A percentile compares a stretch with the other conserved stretches of the same genome.
Conservation (phyloP, 1,140 invertebrate species). For the Micrasema longulum region DNA sequence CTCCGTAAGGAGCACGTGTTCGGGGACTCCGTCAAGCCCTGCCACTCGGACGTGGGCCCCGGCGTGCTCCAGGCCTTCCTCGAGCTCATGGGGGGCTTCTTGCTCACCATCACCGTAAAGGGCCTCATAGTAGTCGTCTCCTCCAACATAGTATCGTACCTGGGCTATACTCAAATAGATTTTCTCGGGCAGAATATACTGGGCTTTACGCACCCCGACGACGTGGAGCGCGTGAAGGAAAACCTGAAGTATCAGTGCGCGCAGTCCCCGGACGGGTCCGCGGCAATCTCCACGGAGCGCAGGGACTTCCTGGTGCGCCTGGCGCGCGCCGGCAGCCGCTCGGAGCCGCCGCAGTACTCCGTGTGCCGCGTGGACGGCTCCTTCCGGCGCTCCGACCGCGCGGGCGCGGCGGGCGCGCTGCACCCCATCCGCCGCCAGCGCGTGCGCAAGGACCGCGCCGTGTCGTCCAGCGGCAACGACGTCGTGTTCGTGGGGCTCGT, state of each 20-base stretch:
- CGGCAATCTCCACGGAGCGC: conserved; percentile 59
- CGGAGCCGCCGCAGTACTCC: conserved; percentile 81
- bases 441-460: conserved; percentile 66
- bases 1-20: conserved; percentile 72
- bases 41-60: conserved; percentile 62
- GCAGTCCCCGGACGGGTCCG: conserved; percentile 54
- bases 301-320: conserved; percentile 71
- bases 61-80: conserved; percentile 66
- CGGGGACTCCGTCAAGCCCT: conserved; percentile 66
- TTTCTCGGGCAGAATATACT: conserved; percentile 88
- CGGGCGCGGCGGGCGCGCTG: conserved; percentile 66
- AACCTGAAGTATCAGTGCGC: conserved; percentile 72
- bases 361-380: conserved; percentile 73
- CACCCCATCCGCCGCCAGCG: conserved; percentile 66
- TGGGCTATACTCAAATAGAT: conserved; percentile 88
- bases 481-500: conserved; percentile 78
- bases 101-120: conserved; percentile 83
- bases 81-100: conserved; percentile 76
- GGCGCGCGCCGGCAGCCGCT: conserved; percentile 73
- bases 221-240: conserved; percentile 79
- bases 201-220: conserved; percentile 83
- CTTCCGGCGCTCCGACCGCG: conserved; percentile 68
- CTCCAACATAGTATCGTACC: conserved; percentile 83
- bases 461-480: conserved; percentile 70
- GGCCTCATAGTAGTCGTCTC: conserved; percentile 91